Base-by-base conservation (phyloP, 2,113 vertebrate genomes). In the Antigone vipio region DNA sequence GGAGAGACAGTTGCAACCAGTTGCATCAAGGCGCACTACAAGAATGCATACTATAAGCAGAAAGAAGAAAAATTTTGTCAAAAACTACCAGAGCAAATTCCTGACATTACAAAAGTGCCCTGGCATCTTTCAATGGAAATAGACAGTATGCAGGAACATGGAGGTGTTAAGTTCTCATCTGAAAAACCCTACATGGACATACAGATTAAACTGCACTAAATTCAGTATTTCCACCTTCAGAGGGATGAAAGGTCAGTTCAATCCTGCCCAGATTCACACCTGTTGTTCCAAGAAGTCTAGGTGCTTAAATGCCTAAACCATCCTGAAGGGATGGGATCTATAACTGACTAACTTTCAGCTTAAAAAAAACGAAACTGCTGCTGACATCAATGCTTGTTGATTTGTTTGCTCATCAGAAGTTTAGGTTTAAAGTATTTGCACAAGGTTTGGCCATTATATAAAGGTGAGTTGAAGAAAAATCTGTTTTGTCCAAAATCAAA, bases 401-500 rank as follows among this genome's bases (percentile, higher is more conserved):
- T 97, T 93, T 97, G 74, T 67, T 95, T 97, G 96, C 79, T 91
- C 95, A 93, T 97, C 94, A 91, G 85, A 89, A 97, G 95, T 68
- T 97, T 96, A 89, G 89, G 91, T 83, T 96, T 93, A 94, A 95
- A 96, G 93, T 81, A 95, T 96, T 96, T 96, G 89, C 71, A 96
- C 58, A 95, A 95, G 82, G 95, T 97, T 92, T 97, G 96, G 96
- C 96, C 97, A 96, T 95, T 98, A 97, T 95, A 96, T 94, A 97
- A 95, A 97, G 97, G 94, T 91, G 96, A 98, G 97, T 29, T 95
- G 81, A 84, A 98, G 95, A 96, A 97, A 97, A 98, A 89, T 97
- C 85, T 95, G 95, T 91, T 88, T 93, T 97, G 95, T 97, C 97
- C 98, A 97, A 98, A 98, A 98, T 97, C 96, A 98, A 96, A 97